phyloP scores from a whole-genome alignment of 2,888 invertebrate genomes.

The Barypeithes pellucidus region DNA sequence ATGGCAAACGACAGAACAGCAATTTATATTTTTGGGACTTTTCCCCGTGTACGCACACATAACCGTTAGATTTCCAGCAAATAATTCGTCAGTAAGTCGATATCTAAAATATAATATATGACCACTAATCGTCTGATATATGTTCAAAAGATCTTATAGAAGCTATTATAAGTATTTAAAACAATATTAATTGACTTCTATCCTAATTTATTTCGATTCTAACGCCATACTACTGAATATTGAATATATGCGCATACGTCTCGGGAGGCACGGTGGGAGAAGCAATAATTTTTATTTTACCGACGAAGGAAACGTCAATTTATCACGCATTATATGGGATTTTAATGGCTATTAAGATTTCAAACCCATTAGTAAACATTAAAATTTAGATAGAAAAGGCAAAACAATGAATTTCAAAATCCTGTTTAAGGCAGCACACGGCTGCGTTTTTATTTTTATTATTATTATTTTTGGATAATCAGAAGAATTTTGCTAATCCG shows the following conservation, averaged over 20 bases:
- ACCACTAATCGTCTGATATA: no score
- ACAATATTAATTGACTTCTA: not conserved
- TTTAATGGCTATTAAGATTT: constrained; percentile 14
- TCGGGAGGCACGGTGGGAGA: not conserved
- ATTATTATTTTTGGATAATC: no score
- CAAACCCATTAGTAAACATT: constrained; percentile 7
- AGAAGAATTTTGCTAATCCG: no score
- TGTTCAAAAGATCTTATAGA: no score
- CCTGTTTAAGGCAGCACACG: not conserved
- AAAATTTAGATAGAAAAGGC: constrained; percentile 3
- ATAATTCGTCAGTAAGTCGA: no score
- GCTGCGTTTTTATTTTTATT: no score
- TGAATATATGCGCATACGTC: no score
- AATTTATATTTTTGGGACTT: no score
- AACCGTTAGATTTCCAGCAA: no score
- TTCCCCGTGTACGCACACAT: no score
- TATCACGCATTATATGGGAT: not conserved
- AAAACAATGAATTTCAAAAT: not conserved
- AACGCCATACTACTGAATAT: not conserved
- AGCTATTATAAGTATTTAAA: not conserved
- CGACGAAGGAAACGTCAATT: not conserved
- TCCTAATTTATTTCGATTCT: not conserved
- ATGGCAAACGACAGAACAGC: no score
- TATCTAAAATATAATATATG: no score
- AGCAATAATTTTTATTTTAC: not conserved